Evolutionary conservation across 2,797 vertebrate species (phyloP), one percentile per base, ranked within the genome.

Genomic region (Gallinago nigripennis): DNA sequence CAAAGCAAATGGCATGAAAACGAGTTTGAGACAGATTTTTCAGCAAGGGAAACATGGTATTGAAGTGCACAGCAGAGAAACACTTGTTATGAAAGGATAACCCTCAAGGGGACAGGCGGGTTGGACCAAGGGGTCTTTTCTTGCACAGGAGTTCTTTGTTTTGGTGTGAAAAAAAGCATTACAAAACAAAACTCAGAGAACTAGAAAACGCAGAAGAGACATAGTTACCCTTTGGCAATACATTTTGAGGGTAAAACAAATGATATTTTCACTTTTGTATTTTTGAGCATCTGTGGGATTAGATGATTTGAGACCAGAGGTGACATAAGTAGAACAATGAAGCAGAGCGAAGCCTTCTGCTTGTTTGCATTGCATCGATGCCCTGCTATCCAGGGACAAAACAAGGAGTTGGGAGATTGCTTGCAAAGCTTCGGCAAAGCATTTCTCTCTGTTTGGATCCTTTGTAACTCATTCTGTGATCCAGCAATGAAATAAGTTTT

Each of bases 271-370:
- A 35, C 63, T 92, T 82, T 46, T 41, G 43, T 37, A 2, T 60
- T 95, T 86, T 57, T 89, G 88, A 94, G 76, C 70, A 23, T 92
- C 87, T 45, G 57, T 43, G 54, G 81, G 75, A 93, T 80, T 20
- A 51, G 91, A 28, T 82, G 66, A 66, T 77, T 92, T 92, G 87
- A 88, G 69, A 79, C 51, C 48, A 25, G 78, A 91, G 82, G 75
- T 96, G 95, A 94, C 92, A 51, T 65, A 90, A 95, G 92, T 53
- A 30, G 92, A 96, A 68, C 94, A 86, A 4, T 43, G 75, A 95
- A 82, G 88, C 90, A 82, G 69, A 92, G 75, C 54, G 31, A 64
- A 93, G 17, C 92, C 87, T 95, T 89, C 91, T 93, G 93, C 71
- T 93, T 65, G 8, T 91, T 87, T 69, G 70, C 33, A 23, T 77